phyloP scores from a whole-genome alignment of 2,113 vertebrate species.

The Phaethornis superciliosus region DNA sequence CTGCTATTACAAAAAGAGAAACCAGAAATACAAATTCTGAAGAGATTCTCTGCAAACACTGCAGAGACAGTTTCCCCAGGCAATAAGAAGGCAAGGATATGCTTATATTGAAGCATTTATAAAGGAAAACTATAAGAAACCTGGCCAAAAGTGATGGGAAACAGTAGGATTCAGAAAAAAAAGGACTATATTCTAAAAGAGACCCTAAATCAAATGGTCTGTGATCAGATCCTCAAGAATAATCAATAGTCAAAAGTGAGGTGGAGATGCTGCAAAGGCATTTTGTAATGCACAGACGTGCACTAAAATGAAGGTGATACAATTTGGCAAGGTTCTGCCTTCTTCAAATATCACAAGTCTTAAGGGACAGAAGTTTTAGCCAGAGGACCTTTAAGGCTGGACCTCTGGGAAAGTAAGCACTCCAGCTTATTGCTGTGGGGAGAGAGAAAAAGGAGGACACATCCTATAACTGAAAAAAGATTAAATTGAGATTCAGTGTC shows the following conservation, averaged over 20 bases:
- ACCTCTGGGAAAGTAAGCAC: background rate
- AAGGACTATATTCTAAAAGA: background rate
- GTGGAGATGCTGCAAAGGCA: constrained; percentile 35
- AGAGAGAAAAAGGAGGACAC: background rate
- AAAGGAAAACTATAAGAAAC: background rate
- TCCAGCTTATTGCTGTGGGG: background rate
- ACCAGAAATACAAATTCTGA: background rate
- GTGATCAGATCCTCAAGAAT: constrained; percentile 36
- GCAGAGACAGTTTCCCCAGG: background rate
- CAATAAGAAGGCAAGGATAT: background rate
- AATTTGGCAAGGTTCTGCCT: constrained; percentile 19
- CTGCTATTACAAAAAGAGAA: background rate
- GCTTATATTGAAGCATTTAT: background rate
- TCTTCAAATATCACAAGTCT: background rate
- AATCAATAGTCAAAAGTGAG: background rate
- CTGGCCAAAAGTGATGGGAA: background rate
- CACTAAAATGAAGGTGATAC: constrained; percentile 19
- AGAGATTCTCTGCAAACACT: too few species aligned
- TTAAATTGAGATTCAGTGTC: background rate
- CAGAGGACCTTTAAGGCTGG: background rate
- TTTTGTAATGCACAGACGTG: constrained; percentile 1
- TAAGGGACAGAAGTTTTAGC: background rate
- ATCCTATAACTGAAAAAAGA: background rate
- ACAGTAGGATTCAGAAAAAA: background rate
- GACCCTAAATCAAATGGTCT: constrained; percentile 5